Percentiles rank a stretch among this genome's conserved stretches.
These are phyloP conservation scores for Sciurus niger DNA, from an alignment of 2,113 vertebrate species.

Conservation along the genomic window DNA sequence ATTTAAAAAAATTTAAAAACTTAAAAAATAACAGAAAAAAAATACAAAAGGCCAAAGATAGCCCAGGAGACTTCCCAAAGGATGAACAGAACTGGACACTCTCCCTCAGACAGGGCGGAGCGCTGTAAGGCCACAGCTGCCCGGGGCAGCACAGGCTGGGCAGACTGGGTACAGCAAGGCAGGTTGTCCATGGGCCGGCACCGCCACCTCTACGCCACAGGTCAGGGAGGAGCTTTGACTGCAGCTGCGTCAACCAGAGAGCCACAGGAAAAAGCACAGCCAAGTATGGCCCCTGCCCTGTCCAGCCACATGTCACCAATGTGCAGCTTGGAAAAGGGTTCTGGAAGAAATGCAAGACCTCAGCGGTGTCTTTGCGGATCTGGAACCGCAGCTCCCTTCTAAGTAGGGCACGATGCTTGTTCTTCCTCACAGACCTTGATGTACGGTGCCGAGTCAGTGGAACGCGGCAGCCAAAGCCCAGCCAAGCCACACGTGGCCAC, in stretches of 20 bases:
- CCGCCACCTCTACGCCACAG: too few relatives aligned
- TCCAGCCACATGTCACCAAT: neutral
- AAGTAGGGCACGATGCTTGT: neutral
- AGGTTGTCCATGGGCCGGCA: rapidly evolving
- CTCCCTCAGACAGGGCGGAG: neutral
- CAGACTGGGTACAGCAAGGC: too few relatives aligned
- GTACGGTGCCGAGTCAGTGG: neutral
- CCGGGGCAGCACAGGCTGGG: neutral
- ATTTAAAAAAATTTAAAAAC: too few relatives aligned
- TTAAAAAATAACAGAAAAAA: too few relatives aligned
- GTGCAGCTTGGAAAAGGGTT: too few relatives aligned
- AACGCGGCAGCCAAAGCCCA: too few relatives aligned
- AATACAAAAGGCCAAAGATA: conserved; percentile 4
- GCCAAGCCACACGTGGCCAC: neutral
- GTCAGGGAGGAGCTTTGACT: rapidly evolving
- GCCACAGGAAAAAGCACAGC: rapidly evolving
- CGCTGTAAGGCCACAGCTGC: neutral
- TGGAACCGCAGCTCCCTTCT: neutral
- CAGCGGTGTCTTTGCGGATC: neutral
- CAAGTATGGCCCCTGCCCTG: neutral
- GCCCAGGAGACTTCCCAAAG: neutral
- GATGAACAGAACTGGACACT: neutral
- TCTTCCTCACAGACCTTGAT: neutral
- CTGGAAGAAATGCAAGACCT: neutral
- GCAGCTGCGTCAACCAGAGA: rapidly evolving